Evolutionary conservation across 2,113 vertebrate species (phyloP).

Genomic region (Peromyscus polionotus): DNA sequence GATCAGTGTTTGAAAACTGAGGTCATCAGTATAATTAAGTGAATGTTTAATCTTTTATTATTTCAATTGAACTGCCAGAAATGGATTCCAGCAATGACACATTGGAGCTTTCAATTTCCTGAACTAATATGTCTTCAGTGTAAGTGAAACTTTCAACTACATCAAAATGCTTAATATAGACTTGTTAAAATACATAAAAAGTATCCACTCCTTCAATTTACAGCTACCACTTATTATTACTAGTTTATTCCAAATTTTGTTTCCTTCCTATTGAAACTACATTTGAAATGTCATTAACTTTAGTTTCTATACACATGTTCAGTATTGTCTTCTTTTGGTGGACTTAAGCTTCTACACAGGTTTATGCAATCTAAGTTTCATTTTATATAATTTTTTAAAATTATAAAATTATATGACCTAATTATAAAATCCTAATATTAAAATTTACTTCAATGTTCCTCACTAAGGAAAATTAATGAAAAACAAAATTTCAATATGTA

Average conservation of each 20-base stretch:
- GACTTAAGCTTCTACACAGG: neutral
- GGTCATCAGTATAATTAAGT: slow-evolving; percentile 25
- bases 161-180: neutral
- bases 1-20: neutral
- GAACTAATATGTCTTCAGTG: neutral
- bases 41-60: neutral
- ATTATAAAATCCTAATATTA: neutral
- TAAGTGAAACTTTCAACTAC: neutral
- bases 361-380: neutral
- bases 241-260: neutral
- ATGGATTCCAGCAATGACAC: neutral
- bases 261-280: neutral
- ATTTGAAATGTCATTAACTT: neutral
- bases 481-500: neutral
- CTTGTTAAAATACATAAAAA: neutral
- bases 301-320: neutral
- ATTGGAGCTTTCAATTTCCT: neutral
- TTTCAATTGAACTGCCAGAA: neutral
- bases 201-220: neutral
- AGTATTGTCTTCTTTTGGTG: neutral
- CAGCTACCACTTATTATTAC: neutral
- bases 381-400: neutral
- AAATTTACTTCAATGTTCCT: neutral
- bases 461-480: neutral
- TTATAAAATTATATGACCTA: neutral